Evolutionary conservation across 2,888 invertebrate genomes (phyloP).

Genomic region (Nowickia ferox): DNA sequence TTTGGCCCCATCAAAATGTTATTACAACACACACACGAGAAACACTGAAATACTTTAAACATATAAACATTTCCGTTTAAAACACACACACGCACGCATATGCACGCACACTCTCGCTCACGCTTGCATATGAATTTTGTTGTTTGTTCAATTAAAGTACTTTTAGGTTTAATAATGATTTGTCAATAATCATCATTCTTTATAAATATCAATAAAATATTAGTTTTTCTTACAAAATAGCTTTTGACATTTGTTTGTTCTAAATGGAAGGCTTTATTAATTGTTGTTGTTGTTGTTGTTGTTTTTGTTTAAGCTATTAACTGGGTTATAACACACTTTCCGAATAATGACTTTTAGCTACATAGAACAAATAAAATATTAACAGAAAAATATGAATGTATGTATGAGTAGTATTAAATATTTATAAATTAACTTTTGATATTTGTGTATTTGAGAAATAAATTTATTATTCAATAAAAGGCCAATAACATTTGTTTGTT

Average conservation of each 20-base stretch:
- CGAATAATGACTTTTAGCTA: conserved; percentile 32
- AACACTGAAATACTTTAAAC: conserved; percentile 6
- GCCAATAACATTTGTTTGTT: conserved; percentile 63
- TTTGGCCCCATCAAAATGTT: conserved; percentile 50
- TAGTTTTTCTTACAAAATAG: conserved; percentile 14
- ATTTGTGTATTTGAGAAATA: conserved; percentile 46
- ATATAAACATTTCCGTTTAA: conserved; percentile 56
- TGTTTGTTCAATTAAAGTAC: conserved; percentile 20
- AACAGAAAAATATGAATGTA: not conserved
- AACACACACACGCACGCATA: conserved; percentile 11
- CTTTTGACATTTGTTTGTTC: conserved; percentile 51
- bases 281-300: conserved; percentile 29
- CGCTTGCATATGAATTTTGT: not conserved
- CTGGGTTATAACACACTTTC: conserved; percentile 47
- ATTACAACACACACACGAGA: conserved; percentile 35
- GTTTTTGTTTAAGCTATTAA: conserved; percentile 19
- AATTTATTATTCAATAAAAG: conserved; percentile 56
- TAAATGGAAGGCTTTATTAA: conserved; percentile 50
- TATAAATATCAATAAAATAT: conserved; percentile 25
- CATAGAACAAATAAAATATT: conserved; percentile 13
- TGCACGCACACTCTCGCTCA: not conserved
- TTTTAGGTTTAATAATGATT: conserved; percentile 56
- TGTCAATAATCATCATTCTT: conserved; percentile 42
- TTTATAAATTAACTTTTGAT: conserved; percentile 58
- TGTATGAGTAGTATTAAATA: conserved; percentile 50